Percentiles rank a stretch among this genome's conserved stretches.
phyloP scores from a whole-genome alignment of 2,113 vertebrate genomes.

The Neodon shergylaensis region DNA sequence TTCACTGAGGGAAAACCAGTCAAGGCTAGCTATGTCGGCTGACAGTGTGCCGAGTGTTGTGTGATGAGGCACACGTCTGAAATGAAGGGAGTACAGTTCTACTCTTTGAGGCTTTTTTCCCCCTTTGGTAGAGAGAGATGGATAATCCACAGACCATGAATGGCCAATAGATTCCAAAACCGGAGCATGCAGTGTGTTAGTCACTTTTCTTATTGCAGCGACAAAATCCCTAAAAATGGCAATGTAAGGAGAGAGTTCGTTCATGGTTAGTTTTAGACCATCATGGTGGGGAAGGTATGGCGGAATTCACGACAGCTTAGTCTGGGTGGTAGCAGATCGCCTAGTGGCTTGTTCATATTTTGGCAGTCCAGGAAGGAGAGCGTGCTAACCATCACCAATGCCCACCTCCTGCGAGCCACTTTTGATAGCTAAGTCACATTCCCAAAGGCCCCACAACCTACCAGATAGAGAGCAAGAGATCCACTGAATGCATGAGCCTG shows the following conservation, averaged over 20 bases:
- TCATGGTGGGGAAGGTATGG: not conserved
- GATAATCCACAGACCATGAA: not conserved
- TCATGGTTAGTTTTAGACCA: not conserved
- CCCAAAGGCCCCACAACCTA: not conserved
- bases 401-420: not conserved
- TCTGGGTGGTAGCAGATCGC: not conserved
- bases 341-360: not conserved
- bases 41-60: not conserved
- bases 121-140: not conserved
- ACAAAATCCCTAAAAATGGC: not conserved
- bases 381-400: too few relatives aligned
- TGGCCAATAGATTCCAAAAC: not conserved
- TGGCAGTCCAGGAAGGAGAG: not conserved
- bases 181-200: not conserved
- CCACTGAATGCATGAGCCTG: not conserved
- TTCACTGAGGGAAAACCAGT: not conserved
- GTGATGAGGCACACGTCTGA: not conserved
- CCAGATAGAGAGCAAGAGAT: not conserved
- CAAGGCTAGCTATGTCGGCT: not conserved
- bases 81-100: not conserved
- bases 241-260: not conserved
- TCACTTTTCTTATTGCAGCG: not conserved
- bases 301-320: not conserved
- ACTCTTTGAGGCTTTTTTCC: not conserved
- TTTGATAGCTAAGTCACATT: not conserved